phyloP scores from a whole-genome alignment of 2,797 vertebrate genomes.

The Helarctos malayanus region DNA sequence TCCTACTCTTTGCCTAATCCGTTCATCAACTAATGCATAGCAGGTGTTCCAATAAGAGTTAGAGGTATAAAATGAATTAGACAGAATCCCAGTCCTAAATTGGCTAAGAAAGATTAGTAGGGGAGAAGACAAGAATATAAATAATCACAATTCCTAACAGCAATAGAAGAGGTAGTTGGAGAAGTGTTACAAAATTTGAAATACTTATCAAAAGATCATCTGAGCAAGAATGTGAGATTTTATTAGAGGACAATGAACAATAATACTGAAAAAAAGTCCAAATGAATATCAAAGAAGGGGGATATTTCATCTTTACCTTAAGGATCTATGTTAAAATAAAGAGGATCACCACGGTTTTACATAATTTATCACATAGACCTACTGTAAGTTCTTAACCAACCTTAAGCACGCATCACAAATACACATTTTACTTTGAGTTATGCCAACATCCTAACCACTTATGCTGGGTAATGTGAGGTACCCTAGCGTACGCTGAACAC shows the following conservation, averaged over 20 bases:
- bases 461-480: background rate
- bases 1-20: background rate
- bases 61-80: background rate
- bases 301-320: background rate
- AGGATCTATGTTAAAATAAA: background rate
- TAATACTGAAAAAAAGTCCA: background rate
- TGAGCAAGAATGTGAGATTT: background rate
- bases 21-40: background rate
- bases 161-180: background rate
- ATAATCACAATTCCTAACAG: background rate
- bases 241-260: background rate
- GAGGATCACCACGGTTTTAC: background rate
- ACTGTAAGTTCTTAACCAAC: background rate
- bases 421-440: background rate
- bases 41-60: background rate
- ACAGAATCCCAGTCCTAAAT: background rate
- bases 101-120: background rate
- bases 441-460: background rate
- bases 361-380: background rate
- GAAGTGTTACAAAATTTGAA: slow-evolving; percentile 39
- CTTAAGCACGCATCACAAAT: background rate
- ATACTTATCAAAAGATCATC: background rate
- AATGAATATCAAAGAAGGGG: background rate
- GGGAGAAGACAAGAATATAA: background rate
- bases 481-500: background rate